These are phyloP conservation scores for Ceramica pisi DNA, from an alignment of 2,888 invertebrate genomes.

Conservation along the genomic window DNA sequence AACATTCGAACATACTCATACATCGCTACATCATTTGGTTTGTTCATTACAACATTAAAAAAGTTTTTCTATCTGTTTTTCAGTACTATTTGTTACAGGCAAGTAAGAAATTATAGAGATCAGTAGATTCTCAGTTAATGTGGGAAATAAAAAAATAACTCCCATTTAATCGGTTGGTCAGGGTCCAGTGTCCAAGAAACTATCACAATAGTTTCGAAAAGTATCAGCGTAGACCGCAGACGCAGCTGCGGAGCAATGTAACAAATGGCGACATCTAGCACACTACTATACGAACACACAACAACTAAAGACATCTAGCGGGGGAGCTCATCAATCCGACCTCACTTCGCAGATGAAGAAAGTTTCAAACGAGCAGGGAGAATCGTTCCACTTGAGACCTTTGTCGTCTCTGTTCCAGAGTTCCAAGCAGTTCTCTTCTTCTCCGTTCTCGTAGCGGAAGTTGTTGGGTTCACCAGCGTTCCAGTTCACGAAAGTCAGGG, in stretches of 20 bases:
- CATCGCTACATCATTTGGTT: constrained; percentile 47
- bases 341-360: constrained; percentile 97
- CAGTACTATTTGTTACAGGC: constrained; percentile 9
- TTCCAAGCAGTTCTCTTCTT: constrained; percentile 97
- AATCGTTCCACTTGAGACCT: constrained; percentile 98
- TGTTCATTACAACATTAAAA: constrained; percentile 21
- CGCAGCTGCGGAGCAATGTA: constrained; percentile 51
- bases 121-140: constrained; percentile 40
- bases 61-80: neutral
- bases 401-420: constrained; percentile 98
- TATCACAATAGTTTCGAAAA: constrained; percentile 45
- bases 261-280: constrained; percentile 76
- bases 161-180: constrained; percentile 38
- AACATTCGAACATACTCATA: constrained; percentile 24
- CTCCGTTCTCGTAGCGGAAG: constrained; percentile 97
- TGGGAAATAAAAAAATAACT: constrained; percentile 1
- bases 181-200: constrained; percentile 48
- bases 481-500: constrained; percentile 97
- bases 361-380: constrained; percentile 98
- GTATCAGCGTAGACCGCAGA: constrained; percentile 55
- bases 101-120: constrained; percentile 47
- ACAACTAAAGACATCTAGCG: constrained; percentile 64
- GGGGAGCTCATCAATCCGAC: constrained; percentile 80
- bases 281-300: constrained; percentile 75
- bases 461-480: constrained; percentile 98